Conservation (phyloP, 2,888 invertebrate genomes). For the Cheilosia variabilis region DNA sequence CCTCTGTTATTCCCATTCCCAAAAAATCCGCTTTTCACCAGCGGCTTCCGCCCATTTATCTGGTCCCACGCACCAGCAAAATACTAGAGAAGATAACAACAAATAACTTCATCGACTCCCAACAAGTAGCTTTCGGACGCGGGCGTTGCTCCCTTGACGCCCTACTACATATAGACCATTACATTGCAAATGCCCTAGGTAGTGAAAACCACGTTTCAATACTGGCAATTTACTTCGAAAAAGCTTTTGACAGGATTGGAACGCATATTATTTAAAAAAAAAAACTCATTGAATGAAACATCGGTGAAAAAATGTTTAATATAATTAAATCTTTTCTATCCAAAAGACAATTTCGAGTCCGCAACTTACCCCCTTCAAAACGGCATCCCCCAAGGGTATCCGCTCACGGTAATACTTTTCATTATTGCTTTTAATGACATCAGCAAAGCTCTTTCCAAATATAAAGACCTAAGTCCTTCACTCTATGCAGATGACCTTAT, state of each 20-base stretch:
- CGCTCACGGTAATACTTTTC: too few species aligned
- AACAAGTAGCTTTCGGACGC: neutral
- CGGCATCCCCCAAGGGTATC: too few species aligned
- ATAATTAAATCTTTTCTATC: too few species aligned
- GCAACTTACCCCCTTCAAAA: too few species aligned
- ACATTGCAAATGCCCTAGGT: neutral
- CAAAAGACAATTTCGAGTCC: too few species aligned
- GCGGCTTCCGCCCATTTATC: conserved; percentile 4
- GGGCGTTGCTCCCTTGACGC: neutral
- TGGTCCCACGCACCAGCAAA: neutral
- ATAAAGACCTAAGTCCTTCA: too few species aligned
- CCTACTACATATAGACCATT: neutral
- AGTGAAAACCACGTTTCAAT: neutral
- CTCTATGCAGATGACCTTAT: too few species aligned
- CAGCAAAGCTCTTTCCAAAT: too few species aligned
- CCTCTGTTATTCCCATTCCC: neutral
- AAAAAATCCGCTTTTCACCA: neutral
- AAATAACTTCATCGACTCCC: neutral
- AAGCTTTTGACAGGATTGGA: too few species aligned
- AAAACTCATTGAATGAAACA: too few species aligned
- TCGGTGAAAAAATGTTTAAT: too few species aligned
- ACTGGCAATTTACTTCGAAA: neutral
- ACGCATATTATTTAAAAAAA: neutral
- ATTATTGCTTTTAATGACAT: too few species aligned
- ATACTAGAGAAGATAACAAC: neutral